Percentiles rank a stretch among this genome's conserved stretches.
phyloP scores from a whole-genome alignment of 2,888 invertebrate species.

The Gibbula magus region DNA sequence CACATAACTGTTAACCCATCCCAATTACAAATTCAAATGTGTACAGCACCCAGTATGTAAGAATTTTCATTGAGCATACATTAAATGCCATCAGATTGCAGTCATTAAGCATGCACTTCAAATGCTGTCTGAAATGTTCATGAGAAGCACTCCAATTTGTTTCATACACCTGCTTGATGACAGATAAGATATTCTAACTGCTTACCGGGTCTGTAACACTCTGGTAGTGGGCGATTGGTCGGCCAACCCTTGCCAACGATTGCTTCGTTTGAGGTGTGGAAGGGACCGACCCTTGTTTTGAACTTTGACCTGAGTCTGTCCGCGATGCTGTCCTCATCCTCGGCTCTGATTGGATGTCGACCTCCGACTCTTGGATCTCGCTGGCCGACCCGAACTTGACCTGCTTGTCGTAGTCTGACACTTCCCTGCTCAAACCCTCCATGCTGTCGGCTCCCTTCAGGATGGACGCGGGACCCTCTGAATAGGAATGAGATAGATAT shows the following conservation, averaged over 20 bases:
- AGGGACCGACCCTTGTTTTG: neutral
- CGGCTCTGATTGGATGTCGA: neutral
- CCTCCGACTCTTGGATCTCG: neutral
- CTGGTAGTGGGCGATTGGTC: slow-evolving; percentile 67
- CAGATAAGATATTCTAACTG: too few relatives aligned
- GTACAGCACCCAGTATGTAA: too few relatives aligned
- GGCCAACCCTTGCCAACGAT: slow-evolving; percentile 50
- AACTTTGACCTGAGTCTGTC: neutral
- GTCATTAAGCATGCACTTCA: too few relatives aligned
- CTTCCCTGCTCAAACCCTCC: neutral
- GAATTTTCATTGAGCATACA: too few relatives aligned
- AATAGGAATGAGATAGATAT: too few relatives aligned
- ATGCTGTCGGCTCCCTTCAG: neutral
- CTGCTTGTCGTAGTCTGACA: slow-evolving; percentile 5
- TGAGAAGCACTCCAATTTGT: too few relatives aligned
- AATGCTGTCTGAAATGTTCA: too few relatives aligned
- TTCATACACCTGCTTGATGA: too few relatives aligned
- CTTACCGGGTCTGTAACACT: slow-evolving; percentile 67
- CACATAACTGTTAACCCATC: too few relatives aligned
- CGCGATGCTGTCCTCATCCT: neutral
- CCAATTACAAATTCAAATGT: too few relatives aligned
- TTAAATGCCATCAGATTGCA: too few relatives aligned
- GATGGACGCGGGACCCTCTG: neutral
- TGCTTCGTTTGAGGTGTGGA: neutral
- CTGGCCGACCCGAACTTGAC: neutral